Evolutionary conservation across 2,888 invertebrate species (phyloP).

Genomic region (Megamerina dolium): DNA sequence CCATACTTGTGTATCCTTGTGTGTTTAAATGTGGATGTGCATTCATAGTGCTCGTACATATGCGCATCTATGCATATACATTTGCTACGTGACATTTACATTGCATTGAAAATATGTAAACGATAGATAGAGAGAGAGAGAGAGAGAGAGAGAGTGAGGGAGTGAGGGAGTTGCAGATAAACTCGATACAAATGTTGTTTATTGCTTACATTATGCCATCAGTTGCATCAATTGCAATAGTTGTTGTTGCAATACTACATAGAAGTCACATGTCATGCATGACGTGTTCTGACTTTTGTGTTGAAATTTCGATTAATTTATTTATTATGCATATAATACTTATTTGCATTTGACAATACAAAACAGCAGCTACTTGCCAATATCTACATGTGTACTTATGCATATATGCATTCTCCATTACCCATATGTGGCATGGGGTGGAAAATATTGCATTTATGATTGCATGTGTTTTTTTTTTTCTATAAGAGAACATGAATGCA

Average conservation of each 20-base stretch:
- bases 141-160: too few species aligned
- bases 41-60: neutral
- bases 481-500: too few species aligned
- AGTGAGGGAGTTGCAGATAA: too few species aligned
- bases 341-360: too few species aligned
- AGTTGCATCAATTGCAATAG: conserved; percentile 2
- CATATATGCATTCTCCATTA: too few species aligned
- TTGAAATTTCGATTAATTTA: conserved; percentile 11
- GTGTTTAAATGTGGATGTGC: neutral
- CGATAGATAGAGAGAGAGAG: too few species aligned
- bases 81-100: neutral
- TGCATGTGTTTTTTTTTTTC: too few species aligned
- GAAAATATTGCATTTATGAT: too few species aligned
- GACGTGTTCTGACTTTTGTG: conserved; percentile 1
- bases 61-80: neutral
- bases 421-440: too few species aligned
- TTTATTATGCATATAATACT: conserved; percentile 8
- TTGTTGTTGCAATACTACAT: neutral
- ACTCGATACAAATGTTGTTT: conserved; percentile 6
- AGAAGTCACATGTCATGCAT: neutral
- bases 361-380: too few species aligned
- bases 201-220: neutral
- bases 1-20: neutral
- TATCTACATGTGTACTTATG: too few species aligned
- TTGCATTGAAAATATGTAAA: neutral